Evolutionary conservation across 2,797 vertebrate species (phyloP).

Genomic region (Acipenser ruthenus): DNA sequence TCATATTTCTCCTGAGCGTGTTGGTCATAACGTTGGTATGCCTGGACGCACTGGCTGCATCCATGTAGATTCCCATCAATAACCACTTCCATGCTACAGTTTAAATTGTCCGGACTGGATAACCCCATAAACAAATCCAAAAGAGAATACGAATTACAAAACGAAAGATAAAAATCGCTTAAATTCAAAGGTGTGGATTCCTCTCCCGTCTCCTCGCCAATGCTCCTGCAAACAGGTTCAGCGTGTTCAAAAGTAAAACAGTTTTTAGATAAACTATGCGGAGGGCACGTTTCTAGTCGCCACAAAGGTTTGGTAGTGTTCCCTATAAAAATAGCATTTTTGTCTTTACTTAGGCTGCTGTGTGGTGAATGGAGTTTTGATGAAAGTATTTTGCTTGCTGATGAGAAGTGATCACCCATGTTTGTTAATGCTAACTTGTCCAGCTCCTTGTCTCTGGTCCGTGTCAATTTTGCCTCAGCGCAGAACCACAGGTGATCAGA

Average conservation of each 20-base stretch:
- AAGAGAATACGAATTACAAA: slow-evolving; percentile 98
- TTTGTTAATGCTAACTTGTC: slow-evolving; percentile 48
- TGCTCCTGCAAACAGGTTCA: slow-evolving; percentile 74
- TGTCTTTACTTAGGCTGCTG: slow-evolving; percentile 54
- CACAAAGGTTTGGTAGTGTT: slow-evolving; percentile 77
- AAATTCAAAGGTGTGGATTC: slow-evolving; percentile 66
- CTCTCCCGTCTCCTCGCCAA: slow-evolving; percentile 57
- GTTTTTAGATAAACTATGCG: slow-evolving; percentile 74
- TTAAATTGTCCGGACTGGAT: slow-evolving; percentile 78
- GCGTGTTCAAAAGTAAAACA: slow-evolving; percentile 84
- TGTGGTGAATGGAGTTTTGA: slow-evolving; percentile 48
- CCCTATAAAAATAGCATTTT: slow-evolving; percentile 75
- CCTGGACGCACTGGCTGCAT: slow-evolving; percentile 82
- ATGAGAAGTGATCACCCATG: slow-evolving; percentile 46
- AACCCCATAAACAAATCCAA: slow-evolving; percentile 95
- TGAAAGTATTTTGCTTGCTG: slow-evolving; percentile 42
- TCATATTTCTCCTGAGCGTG: slow-evolving; percentile 88
- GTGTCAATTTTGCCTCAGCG: slow-evolving; percentile 88
- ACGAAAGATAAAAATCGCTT: slow-evolving; percentile 96
- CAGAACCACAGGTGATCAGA: slow-evolving; percentile 99
- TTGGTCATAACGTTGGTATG: slow-evolving; percentile 84
- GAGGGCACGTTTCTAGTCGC: slow-evolving; percentile 80
- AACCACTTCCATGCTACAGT: slow-evolving; percentile 84
- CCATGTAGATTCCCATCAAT: slow-evolving; percentile 58
- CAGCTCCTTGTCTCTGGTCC: slow-evolving; percentile 79